Conservation (phyloP, 2,113 vertebrate species). For the Podarcis raffonei region DNA sequence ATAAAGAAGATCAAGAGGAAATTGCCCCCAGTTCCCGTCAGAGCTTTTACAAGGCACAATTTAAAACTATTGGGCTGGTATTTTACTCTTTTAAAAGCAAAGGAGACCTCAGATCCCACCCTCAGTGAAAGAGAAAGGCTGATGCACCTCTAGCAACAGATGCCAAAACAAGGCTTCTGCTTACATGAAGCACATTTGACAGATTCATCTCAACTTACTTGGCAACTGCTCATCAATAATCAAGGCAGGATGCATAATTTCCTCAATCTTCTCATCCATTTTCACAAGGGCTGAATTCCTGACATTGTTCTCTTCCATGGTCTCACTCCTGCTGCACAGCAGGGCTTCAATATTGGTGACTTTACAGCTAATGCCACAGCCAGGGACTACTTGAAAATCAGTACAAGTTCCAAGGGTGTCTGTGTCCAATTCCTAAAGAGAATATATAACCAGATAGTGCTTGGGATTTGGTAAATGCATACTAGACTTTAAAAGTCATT, state of each 20-base stretch:
- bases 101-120: too few species aligned
- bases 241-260: conserved; percentile 76
- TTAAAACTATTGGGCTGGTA: background rate
- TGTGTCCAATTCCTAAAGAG: conserved; percentile 83
- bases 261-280: conserved; percentile 75
- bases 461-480: background rate
- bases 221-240: conserved; percentile 86
- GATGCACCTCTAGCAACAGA: background rate
- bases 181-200: background rate
- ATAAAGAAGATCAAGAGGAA: background rate
- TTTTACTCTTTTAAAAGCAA: background rate
- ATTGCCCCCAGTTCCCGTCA: background rate
- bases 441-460: background rate
- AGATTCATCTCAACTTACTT: conserved; percentile 72
- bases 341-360: conserved; percentile 89
- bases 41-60: background rate
- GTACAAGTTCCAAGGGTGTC: conserved; percentile 90
- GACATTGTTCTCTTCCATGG: conserved; percentile 84
- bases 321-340: conserved; percentile 77
- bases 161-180: background rate
- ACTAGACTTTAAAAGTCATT: background rate
- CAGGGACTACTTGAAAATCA: conserved; percentile 94
- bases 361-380: conserved; percentile 93
- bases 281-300: conserved; percentile 86
- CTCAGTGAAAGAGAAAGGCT: too few species aligned